Evolutionary conservation across 2,888 invertebrate species (phyloP).

Genomic region (Scaptomyza cyrtandrae): DNA sequence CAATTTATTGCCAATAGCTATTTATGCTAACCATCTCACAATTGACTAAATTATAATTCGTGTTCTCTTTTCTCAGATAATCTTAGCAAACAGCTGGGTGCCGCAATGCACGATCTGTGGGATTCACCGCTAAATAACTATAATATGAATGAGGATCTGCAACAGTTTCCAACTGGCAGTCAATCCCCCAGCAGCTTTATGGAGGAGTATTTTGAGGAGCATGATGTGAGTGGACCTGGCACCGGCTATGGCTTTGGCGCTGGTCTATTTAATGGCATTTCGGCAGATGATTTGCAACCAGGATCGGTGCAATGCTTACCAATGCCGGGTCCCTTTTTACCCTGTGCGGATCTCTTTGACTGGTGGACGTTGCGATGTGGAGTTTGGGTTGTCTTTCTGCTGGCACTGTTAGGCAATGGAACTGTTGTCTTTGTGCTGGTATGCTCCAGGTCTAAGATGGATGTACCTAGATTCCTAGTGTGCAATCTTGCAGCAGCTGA

Average conservation of each 20-base stretch:
- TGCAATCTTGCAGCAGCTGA: constrained; percentile 98
- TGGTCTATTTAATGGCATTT: constrained; percentile 81
- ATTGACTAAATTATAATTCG: background rate
- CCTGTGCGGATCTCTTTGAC: constrained; percentile 97
- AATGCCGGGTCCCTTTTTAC: constrained; percentile 95
- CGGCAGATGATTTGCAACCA: constrained; percentile 78
- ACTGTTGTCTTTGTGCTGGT: constrained; percentile 97
- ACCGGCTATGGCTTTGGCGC: constrained; percentile 68
- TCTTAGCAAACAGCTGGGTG: constrained; percentile 89
- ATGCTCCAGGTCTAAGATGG: constrained; percentile 96
- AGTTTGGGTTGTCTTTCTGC: constrained; percentile 98
- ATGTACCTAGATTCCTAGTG: constrained; percentile 97
- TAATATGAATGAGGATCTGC: constrained; percentile 55
- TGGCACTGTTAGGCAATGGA: constrained; percentile 98
- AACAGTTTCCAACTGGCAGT: constrained; percentile 51
- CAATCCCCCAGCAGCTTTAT: constrained; percentile 86
- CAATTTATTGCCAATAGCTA: no score
- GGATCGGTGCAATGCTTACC: constrained; percentile 90
- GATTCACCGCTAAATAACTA: constrained; percentile 81
- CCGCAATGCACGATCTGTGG: constrained; percentile 89
- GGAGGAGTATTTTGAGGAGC: constrained; percentile 90
- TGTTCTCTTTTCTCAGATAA: constrained; percentile 86
- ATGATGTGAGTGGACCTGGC: constrained; percentile 73
- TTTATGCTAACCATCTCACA: no score
- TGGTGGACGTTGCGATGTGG: constrained; percentile 99